Evolutionary conservation across 2,888 invertebrate genomes (phyloP), one percentile per base, ranked within the genome.

Genomic region (Allophyes oxyacanthae): DNA sequence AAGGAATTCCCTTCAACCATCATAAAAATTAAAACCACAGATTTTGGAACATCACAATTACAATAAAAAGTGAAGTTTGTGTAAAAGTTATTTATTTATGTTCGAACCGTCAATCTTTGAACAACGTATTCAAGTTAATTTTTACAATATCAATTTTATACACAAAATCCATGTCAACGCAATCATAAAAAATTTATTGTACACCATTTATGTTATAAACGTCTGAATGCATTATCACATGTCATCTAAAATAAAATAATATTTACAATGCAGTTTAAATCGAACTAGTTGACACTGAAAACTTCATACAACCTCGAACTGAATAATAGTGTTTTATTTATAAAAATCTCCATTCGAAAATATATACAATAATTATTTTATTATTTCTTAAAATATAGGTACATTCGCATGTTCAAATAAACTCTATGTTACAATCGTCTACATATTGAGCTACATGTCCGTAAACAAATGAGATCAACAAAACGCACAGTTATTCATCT

Each of bases 11-110:
- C n/a, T n/a, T n/a, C n/a, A n/a, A n/a, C n/a, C n/a, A n/a, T 33
- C 46, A 49, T 42, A 50, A 50, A 50, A 50, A 28, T 51, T 28
- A 42, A 51, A 15, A 51, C 42, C 34, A 50, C 34, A 34, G 14
- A 33, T 36, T 13, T 28, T 15, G 28, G 25, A 28, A 44, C 34
- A 4, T 8, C 8, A 26, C n/a, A 9, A 42, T 57, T 48, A 33
- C 48, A 66, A 67, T 64, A 74, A 77, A n/a, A 50, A 64, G 32
- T 48, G 64, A 26, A 62, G 34, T 49, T 82, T 87, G 87, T 92
- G 91, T 91, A 93, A 93, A 94, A 93, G 87, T 91, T 91, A 90
- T 92, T 92, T 92, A 91, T 91, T 92, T 86, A 88, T 87, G 88
- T 91, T 88, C 88, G 86, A 89, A 91, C 91, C 87, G 85, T 90